Evolutionary conservation across 2,797 vertebrate species (phyloP).

Genomic region (Anabacerthia variegaticeps): DNA sequence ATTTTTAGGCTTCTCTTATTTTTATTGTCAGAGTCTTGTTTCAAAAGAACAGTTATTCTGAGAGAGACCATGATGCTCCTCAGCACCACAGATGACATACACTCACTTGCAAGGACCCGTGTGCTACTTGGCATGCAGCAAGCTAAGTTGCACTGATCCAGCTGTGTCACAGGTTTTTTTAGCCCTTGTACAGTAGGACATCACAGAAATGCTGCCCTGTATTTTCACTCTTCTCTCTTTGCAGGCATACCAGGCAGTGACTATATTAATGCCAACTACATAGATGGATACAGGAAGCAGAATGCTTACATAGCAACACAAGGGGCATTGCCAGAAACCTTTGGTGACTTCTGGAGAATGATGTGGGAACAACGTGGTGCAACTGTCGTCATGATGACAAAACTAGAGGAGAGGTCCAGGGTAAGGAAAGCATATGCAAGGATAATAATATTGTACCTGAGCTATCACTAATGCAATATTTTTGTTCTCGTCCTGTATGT

Average conservation of each 20-base stretch:
- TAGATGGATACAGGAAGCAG: slow-evolving; percentile 97
- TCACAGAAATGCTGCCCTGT: background rate
- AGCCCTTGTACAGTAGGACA: background rate
- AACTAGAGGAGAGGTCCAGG: slow-evolving; percentile 95
- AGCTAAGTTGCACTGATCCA: background rate
- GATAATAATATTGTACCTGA: background rate
- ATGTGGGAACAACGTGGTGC: slow-evolving; percentile 98
- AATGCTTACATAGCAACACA: slow-evolving; percentile 98
- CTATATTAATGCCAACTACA: slow-evolving; percentile 97
- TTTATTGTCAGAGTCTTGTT: background rate
- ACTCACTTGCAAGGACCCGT: background rate
- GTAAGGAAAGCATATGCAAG: slow-evolving; percentile 74
- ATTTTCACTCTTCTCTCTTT: slow-evolving; percentile 27
- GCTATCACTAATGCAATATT: background rate
- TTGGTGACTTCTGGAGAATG: slow-evolving; percentile 99
- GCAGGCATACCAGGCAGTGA: slow-evolving; percentile 96
- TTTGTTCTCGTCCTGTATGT: background rate
- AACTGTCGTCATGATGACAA: slow-evolving; percentile 98
- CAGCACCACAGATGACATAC: background rate
- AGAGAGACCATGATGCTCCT: background rate
- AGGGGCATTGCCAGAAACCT: slow-evolving; percentile 93
- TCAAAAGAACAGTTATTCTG: background rate
- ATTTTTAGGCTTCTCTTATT: background rate
- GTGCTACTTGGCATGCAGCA: background rate
- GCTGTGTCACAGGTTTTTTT: background rate